phyloP scores from a whole-genome alignment of 2,797 vertebrate species.

The Anguilla obscura region DNA sequence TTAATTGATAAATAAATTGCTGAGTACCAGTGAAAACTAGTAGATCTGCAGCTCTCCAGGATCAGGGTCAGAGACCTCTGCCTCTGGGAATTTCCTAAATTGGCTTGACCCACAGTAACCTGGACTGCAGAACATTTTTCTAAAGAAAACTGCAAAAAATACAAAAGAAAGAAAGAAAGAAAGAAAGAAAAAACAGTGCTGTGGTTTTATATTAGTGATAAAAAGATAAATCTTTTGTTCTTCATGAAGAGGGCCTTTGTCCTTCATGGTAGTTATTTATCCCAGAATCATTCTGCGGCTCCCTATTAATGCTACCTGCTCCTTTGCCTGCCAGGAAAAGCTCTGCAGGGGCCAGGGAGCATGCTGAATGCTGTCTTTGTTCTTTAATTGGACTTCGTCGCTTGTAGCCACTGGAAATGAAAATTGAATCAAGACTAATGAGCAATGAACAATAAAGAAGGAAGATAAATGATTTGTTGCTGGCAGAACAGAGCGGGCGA shows the following conservation, averaged over 20 bases:
- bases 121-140: background rate
- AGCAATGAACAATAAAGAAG: slow-evolving; percentile 63
- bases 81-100: background rate
- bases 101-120: background rate
- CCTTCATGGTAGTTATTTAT: slow-evolving; percentile 16
- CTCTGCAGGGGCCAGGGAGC: slow-evolving; percentile 29
- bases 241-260: background rate
- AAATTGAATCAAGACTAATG: slow-evolving; percentile 72
- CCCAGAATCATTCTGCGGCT: slow-evolving; percentile 42
- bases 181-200: background rate
- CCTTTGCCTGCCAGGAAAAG: slow-evolving; percentile 28
- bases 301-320: slow-evolving; percentile 48
- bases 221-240: background rate
- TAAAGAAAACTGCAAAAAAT: background rate
- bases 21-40: background rate
- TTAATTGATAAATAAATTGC: background rate
- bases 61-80: background rate
- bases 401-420: slow-evolving; percentile 50
- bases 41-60: background rate
- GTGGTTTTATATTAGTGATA: background rate
- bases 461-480: slow-evolving; percentile 67
- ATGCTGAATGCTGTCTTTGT: slow-evolving; percentile 36
- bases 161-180: background rate
- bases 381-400: slow-evolving; percentile 62
- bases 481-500: slow-evolving; percentile 50